These are phyloP conservation scores for Limnephilus auricula DNA, from an alignment of 2,888 invertebrate genomes.

Conservation along the genomic window DNA sequence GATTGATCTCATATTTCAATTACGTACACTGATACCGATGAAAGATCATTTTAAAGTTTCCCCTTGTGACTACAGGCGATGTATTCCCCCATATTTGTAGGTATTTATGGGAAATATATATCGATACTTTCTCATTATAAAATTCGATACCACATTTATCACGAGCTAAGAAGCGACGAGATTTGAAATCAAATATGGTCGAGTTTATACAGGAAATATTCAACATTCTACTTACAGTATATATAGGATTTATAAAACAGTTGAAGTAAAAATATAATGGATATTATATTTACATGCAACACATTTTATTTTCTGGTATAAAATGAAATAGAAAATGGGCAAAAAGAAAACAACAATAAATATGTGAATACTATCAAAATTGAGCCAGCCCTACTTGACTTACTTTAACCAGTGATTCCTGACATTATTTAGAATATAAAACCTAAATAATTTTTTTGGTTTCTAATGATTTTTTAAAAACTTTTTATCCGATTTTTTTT, in stretches of 20 bases:
- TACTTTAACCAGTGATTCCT: too few species aligned
- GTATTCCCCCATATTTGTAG: background rate
- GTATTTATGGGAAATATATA: background rate
- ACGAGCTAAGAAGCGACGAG: background rate
- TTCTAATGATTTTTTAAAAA: too few species aligned
- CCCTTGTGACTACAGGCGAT: slow-evolving; percentile 4
- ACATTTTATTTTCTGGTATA: background rate
- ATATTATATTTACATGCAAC: background rate
- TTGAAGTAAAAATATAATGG: background rate
- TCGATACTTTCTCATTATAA: background rate
- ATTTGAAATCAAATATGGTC: background rate
- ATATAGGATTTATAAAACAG: background rate
- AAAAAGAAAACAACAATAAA: too few species aligned
- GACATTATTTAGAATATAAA: too few species aligned
- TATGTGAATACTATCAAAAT: too few species aligned
- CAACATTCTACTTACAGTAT: background rate
- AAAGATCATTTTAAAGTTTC: slow-evolving; percentile 29
- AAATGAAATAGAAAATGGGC: too few species aligned
- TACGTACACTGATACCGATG: slow-evolving; percentile 4
- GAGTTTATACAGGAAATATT: background rate
- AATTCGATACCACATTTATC: background rate
- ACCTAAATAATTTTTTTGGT: too few species aligned
- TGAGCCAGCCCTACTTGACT: too few species aligned
- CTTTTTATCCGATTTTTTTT: too few species aligned
- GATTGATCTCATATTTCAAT: slow-evolving; percentile 33